Base-by-base conservation (phyloP, 2,888 invertebrate genomes). In the Cosmia trapezina region DNA sequence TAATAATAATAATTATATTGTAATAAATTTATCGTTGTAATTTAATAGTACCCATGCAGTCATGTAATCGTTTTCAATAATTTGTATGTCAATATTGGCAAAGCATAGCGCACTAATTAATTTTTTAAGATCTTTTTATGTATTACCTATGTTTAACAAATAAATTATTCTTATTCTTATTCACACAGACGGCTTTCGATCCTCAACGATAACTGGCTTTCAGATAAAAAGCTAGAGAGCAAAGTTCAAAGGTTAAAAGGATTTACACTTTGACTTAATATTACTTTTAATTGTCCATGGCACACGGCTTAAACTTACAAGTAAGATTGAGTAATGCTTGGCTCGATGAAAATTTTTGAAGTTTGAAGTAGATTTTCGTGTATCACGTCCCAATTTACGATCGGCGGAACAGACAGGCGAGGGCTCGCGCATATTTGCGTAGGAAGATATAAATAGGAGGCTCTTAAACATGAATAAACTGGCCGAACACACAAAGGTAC, bases 331-430 rank as follows among this genome's bases (percentile, higher is more conserved):
- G 66, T 80, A 75, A 79, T 73, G 76, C 59, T 78, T 74, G 64
- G 70, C 53, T 70, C 65, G 70, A 73, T 83, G 43, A 80, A 81
- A n/a, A 76, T 75, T 81, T 86, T 83, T 76, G 67, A 84, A 84
- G 75, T 82, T 81, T 80, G 45, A 76, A 86, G 81, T 85, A 83
- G 68, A 81, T 79, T 87, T 87, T 85, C 86, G 76, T 84, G 86
- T 85, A 83, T 80, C 70, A 63, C 78, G 73, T 78, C 70, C 74
- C 63, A 70, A 83, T 85, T 83, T 86, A 79, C 73, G 73, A 81
- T 83, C 75, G 74, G 70, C 67, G 64, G 62, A 64, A 67, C 74
- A 63, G 70, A 77, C 77, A 74, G 61, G 75, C 62, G 72, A 76
- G 76, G 79, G 76, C 51, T 83, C 70, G 73, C 80, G 78, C 77